These are phyloP conservation scores for Odontothrips loti DNA, from an alignment of 2,888 invertebrate genomes.

Conservation along the genomic window DNA sequence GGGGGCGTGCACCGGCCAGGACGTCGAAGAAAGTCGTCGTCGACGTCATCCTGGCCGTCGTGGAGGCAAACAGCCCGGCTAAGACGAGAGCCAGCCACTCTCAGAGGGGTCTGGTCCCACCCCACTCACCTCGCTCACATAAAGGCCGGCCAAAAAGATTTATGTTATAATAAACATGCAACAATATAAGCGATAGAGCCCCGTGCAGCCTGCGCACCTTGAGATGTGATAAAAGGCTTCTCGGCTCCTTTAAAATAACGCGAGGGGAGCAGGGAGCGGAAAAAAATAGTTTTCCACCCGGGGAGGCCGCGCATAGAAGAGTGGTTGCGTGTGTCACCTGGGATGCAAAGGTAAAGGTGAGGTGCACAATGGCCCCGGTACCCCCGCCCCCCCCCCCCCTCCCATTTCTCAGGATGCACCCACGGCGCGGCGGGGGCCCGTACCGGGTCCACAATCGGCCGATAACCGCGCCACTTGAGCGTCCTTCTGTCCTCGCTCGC, in stretches of 20 bases:
- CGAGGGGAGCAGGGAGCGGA: not conserved
- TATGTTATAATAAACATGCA: conserved; percentile 23
- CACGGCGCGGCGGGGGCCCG: not conserved
- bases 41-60: not conserved
- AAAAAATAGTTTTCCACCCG: not conserved
- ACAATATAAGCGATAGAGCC: conserved; percentile 26
- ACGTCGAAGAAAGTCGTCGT: not conserved
- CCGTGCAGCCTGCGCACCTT: conserved; percentile 30
- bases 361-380: not conserved
- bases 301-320: no score
- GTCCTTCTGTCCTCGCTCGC: not conserved
- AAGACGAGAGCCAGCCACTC: not conserved
- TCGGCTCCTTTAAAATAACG: conserved; percentile 23
- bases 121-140: not conserved
- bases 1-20: not conserved
- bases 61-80: not conserved
- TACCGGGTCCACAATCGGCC: not conserved
- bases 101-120: not conserved
- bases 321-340: conserved; percentile 33
- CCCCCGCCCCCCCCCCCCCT: no score
- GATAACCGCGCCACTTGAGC: not conserved
- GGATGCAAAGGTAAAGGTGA: not conserved
- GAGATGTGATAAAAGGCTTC: conserved; percentile 36
- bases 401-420: conserved; percentile 12
- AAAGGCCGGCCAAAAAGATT: conserved; percentile 3